Evolutionary conservation across 2,888 invertebrate species (phyloP), one percentile per base, ranked within the genome.

Genomic region (Luffia ferchaultella): DNA sequence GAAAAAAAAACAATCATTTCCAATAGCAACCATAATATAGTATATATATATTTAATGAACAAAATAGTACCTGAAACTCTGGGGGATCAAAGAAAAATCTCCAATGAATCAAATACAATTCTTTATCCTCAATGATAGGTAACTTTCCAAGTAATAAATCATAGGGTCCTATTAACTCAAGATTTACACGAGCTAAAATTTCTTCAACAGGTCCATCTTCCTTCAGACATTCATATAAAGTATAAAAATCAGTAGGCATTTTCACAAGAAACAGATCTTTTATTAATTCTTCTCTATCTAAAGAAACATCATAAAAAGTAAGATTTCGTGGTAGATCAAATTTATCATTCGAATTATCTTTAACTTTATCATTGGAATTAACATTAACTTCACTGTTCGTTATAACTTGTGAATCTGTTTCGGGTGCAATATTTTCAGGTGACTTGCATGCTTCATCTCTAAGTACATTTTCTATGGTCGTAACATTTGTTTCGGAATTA

Each of bases 1-100:
- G 20, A 40, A 19, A 3, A 30, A 1, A 46, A 17, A 20, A 45
- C 20, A 48, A 19, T 18, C 41, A 16, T 20, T 18, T 42, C 20
- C 15, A 50, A 47, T 43, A 42, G 46, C 42, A 41, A 41, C 19
- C 17, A 49, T 46, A 51, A 17, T 44, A 46, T 7, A 30, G 12
- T 30, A 30, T 12, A 30, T 30, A 7, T 12, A 30, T 30, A 30
- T 30, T 30, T 12, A 30, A 12, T 30, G 12, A 30, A 30, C 12
- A 30, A 30, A 30, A 15, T 57, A 55, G 57, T 68, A 90, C 90
- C 78, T 95, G 93, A 72, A 97, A 93, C 75, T 98, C 97, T 9
- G 98, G 97, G 9, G 96, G 95, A 82, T 98, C 98, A 72, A 92
- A 95, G 68, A 88, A 95, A 74, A 93, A 97, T 59, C 98, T 87